A percentile compares a stretch with the other conserved stretches of the same genome.
phyloP scores from a whole-genome alignment of 2,888 invertebrate genomes.

The Gymnocheta viridis region DNA sequence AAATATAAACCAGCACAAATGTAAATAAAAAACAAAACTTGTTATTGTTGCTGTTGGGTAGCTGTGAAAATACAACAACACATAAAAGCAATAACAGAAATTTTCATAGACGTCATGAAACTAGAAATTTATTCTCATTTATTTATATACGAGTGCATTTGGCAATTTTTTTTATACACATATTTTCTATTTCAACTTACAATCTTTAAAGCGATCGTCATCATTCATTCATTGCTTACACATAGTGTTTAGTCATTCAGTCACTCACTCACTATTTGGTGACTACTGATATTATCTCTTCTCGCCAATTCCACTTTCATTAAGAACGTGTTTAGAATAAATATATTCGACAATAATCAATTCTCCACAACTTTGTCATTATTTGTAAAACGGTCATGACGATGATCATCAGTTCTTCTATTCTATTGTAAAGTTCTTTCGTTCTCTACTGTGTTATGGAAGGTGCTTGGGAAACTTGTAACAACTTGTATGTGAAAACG shows the following conservation, averaged over 20 bases:
- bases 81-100: not conserved
- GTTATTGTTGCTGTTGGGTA: not conserved
- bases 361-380: conserved; percentile 42
- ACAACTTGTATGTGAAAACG: conserved; percentile 23
- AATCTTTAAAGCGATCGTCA: not conserved
- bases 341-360: conserved; percentile 31
- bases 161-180: not conserved
- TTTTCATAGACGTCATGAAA: conserved; percentile 6
- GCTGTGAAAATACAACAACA: conserved; percentile 42
- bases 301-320: conserved; percentile 69
- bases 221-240: conserved; percentile 14
- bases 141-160: not conserved
- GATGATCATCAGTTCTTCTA: conserved; percentile 16
- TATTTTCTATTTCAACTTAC: not conserved
- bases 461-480: not conserved
- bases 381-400: not conserved
- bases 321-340: conserved; percentile 69
- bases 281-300: conserved; percentile 51
- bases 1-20: conserved; percentile 61
- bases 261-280: conserved; percentile 26
- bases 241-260: not conserved
- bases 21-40: conserved; percentile 36
- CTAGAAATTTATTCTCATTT: conserved; percentile 6
- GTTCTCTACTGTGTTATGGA: not conserved
- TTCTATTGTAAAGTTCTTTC: not conserved